phyloP scores from a whole-genome alignment of 1,140 invertebrate genomes.

The Zaprionus kolodkinae region DNA sequence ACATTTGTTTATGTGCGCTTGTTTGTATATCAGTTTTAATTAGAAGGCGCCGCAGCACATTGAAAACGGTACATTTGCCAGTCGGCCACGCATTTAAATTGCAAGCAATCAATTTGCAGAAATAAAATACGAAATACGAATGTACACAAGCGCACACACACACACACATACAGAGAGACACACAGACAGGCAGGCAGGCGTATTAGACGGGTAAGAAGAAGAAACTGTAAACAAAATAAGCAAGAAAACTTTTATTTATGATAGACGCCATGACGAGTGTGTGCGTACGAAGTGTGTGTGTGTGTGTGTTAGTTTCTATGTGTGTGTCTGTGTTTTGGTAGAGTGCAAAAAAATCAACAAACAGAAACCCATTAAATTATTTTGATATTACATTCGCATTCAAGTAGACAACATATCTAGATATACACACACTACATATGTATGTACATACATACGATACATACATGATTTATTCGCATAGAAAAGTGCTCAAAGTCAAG shows the following conservation, averaged over 20 bases:
- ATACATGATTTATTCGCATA: conserved; percentile 2
- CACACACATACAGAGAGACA: not conserved
- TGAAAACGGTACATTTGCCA: conserved; percentile 61
- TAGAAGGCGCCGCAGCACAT: conserved; percentile 62
- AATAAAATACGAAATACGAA: conserved; percentile 32
- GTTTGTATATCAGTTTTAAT: conserved; percentile 46
- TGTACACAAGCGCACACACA: conserved; percentile 11
- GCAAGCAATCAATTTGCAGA: conserved; percentile 72
- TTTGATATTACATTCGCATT: conserved; percentile 48
- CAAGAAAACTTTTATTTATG: conserved; percentile 59
- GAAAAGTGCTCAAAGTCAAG: conserved; percentile 51
- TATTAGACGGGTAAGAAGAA: conserved; percentile 22
- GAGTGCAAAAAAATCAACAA: conserved; percentile 39
- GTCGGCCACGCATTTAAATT: conserved; percentile 66
- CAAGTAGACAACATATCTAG: conserved; percentile 35
- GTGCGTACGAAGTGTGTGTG: not conserved
- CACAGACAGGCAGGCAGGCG: not conserved
- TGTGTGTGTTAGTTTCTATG: not conserved
- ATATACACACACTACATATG: not conserved
- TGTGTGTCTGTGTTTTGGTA: conserved; percentile 2
- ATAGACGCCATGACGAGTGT: conserved; percentile 36
- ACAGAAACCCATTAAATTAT: conserved; percentile 42
- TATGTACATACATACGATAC: not conserved
- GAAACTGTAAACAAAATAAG: conserved; percentile 11
- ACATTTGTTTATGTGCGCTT: not conserved